Base-by-base conservation (phyloP, 1,140 invertebrate species). In the Heterodera schachtii region DNA sequence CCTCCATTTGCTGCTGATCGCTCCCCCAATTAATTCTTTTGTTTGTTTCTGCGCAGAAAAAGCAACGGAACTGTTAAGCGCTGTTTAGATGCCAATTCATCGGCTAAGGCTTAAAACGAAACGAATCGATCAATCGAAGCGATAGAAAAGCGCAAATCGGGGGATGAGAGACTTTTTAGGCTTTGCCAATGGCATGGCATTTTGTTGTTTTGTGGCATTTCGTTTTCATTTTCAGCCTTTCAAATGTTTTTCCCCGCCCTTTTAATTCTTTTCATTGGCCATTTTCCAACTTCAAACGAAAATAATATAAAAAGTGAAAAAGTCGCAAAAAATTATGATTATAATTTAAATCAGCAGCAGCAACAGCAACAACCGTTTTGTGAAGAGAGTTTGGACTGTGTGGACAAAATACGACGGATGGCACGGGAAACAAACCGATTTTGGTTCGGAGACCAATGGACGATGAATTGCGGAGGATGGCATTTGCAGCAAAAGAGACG, bases 381-480 rank as follows among this genome's bases (percentile, higher is more conserved):
- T 76, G 57, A 43, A n/a, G 19, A 75, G 57, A 86, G 83, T 41
- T 21, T 31, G 21, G 85, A 81, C 41, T 86, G 85, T 69, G 79
- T 86, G 31, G 49, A 64, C 13, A 85, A 88, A 78, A 75, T 86
- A 21, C 76, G 75, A 21, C 76, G 77, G 47, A 71, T 87, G 76
- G 83, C 77, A 31, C 73, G 80, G 52, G 84, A 86, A 16, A 86
- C 84, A 3, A 76, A 86, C 44, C 64, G 86, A 16, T 86, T 86
- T 75, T 86, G 85, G 85, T 86, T 86, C 70, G 85, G 85, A 47
- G 86, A 86, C 47, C 64, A 78, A 47, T 88, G 84, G 87, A 83
- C 76, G 43, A 57, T 80, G n/a, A 66, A 81, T 46, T 86, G 85
- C 80, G 85, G 16, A 31, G 52, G 60, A 46, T 66, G 74, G 44